Base-by-base conservation (phyloP, 2,797 vertebrate genomes). In the Megalops cyprinoides region DNA sequence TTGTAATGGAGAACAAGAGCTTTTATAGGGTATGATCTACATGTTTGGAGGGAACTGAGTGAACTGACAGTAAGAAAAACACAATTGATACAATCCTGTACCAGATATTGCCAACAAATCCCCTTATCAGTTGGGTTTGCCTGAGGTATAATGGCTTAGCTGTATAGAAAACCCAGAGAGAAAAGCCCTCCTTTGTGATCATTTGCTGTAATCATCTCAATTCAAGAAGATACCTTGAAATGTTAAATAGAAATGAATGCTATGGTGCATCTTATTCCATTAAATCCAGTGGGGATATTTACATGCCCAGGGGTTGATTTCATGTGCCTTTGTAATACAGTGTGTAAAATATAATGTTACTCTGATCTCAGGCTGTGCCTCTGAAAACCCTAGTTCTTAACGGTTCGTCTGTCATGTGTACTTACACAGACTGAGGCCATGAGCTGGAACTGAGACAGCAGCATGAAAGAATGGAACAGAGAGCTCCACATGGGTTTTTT, bases 231-330 rank as follows among this genome's bases (percentile, higher is more conserved):
- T n/a, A n/a, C 60, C 34, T 20, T 39, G 20, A 34, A 20, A 67
- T 37, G 39, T 15, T 20, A 67, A 39, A 67, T 6, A 39, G 62
- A 71, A 44, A 3, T 44, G 18, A 18, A 23, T 42, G 39, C 18
- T 71, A 71, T 44, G 67, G 18, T 37, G 4, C 39, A 44, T 71
- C 67, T 71, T 71, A 42, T 42, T 71, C 23, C 67, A 44, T 71
- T 42, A 42, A n/a, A 71, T 71, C 67, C 67, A 71, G 6, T n/a
- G 67, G 37, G 37, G 0, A 42, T 44, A 71, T 44, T n/a, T 71
- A n/a, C 34, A 71, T 42, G 67, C 34, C 5, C 2, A 0, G 4
- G 4, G 15, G 15, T 20, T 39, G 37, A 0, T 67, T 18, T 67
- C 12, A 18, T 18, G 5, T 39, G 15, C 1, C 31, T 39, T 67